These are phyloP conservation scores for Halichondria panicea DNA, from an alignment of 37 sponge, comb jelly and placozoan species.

Conservation along the genomic window DNA sequence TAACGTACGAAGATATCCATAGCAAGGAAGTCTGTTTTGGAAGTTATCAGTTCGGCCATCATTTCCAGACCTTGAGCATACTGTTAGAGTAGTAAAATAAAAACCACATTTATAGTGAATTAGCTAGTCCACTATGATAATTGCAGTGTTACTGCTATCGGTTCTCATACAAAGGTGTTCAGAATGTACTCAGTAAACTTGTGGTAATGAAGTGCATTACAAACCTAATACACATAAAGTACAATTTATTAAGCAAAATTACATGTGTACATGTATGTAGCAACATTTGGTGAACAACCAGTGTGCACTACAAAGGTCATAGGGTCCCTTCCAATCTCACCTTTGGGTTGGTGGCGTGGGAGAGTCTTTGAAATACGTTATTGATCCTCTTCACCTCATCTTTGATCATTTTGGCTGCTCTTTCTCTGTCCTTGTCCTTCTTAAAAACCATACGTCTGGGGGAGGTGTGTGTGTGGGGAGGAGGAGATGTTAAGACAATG, in stretches of 20 bases:
- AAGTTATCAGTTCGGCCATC: constrained; percentile 19
- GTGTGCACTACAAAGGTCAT: neutral
- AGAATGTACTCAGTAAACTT: no score
- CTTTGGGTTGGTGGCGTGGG: constrained; percentile 67
- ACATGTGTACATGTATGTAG: no score
- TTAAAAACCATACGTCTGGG: constrained; percentile 62
- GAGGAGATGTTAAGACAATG: no score
- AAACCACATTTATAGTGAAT: no score
- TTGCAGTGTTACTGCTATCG: no score
- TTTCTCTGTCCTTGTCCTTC: constrained; percentile 65
- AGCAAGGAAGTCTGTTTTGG: constrained; percentile 32
- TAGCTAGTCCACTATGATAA: no score
- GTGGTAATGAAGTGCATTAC: no score
- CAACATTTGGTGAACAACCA: neutral
- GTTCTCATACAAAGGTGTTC: no score
- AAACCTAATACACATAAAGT: no score
- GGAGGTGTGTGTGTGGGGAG: no score
- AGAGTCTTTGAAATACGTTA: constrained; percentile 45
- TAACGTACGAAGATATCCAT: constrained; percentile 43
- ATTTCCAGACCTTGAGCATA: constrained; percentile 34
- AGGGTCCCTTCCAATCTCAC: no score
- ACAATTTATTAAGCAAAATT: neutral
- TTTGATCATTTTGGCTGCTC: constrained; percentile 33
- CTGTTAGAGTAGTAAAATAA: constrained; percentile 15
- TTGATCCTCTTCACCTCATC: constrained; percentile 49